Evolutionary conservation across 2,888 invertebrate species (phyloP).

Genomic region (Polymixis lichenea): DNA sequence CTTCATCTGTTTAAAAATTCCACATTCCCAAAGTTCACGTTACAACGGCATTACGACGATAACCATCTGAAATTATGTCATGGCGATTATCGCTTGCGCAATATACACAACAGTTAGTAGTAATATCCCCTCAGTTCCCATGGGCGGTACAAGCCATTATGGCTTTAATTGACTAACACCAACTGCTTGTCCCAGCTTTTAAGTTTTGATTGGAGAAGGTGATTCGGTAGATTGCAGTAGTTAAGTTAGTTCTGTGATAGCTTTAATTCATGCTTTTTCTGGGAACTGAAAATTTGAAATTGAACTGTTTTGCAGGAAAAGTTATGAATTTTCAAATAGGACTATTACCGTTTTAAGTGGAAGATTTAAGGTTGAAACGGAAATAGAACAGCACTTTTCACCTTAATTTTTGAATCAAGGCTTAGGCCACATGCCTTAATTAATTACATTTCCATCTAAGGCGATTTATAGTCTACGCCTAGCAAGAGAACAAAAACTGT

Average conservation of each 20-base stretch:
- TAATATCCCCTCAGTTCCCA: constrained; percentile 79
- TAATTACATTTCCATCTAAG: background rate
- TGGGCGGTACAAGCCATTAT: constrained; percentile 80
- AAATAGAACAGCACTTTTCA: background rate
- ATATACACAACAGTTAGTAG: constrained; percentile 74
- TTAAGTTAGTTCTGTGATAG: constrained; percentile 50
- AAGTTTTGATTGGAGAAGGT: constrained; percentile 55
- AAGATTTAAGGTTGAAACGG: background rate
- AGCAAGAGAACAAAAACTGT: constrained; percentile 6
- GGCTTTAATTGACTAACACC: constrained; percentile 76
- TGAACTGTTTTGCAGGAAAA: constrained; percentile 27
- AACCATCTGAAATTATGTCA: constrained; percentile 82
- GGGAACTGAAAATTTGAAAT: constrained; percentile 6
- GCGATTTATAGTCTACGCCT: background rate
- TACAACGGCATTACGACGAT: constrained; percentile 59
- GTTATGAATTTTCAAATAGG: constrained; percentile 20
- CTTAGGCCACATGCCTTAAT: background rate
- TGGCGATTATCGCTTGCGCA: constrained; percentile 84
- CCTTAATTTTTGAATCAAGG: background rate
- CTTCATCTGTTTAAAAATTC: constrained; percentile 15
- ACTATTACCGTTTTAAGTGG: constrained; percentile 16
- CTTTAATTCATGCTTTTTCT: constrained; percentile 38
- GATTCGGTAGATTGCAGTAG: constrained; percentile 52
- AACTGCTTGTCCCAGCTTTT: constrained; percentile 47
- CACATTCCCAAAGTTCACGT: constrained; percentile 57